Conservation (phyloP, 2,113 vertebrate genomes). For the Cephalopterus ornatus region DNA sequence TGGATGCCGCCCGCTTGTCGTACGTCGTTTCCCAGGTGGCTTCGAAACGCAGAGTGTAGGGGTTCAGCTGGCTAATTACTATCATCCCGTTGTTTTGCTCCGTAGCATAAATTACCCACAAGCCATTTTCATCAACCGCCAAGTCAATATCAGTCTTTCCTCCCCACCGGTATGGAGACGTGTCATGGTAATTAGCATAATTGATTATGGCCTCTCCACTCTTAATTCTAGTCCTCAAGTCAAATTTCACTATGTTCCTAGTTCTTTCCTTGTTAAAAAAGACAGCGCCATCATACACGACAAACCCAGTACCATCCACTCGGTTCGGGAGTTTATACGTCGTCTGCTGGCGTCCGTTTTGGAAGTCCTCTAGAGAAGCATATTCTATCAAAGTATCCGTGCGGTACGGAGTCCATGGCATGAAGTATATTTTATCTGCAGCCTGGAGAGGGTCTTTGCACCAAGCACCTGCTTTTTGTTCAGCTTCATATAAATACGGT, state of each 20-base stretch:
- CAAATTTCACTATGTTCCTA: slow-evolving; percentile 98
- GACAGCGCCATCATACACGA: slow-evolving; percentile 96
- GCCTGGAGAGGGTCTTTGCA: slow-evolving; percentile 99
- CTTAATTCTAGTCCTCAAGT: slow-evolving; percentile 98
- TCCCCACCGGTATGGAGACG: slow-evolving; percentile 97
- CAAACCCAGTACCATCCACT: slow-evolving; percentile 97
- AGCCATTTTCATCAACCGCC: slow-evolving; percentile 95
- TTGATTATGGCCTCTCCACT: slow-evolving; percentile 99
- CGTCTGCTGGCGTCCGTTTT: slow-evolving; percentile 90
- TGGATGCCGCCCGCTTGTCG: slow-evolving; percentile 96
- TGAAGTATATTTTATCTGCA: slow-evolving; percentile 99
- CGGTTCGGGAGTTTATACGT: slow-evolving; percentile 97
- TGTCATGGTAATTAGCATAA: slow-evolving; percentile 98
- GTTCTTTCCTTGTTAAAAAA: slow-evolving; percentile 99
- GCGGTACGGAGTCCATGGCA: slow-evolving; percentile 98
- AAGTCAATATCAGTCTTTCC: slow-evolving; percentile 98
- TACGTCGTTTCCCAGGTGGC: slow-evolving; percentile 96
- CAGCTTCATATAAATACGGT: slow-evolving; percentile 95
- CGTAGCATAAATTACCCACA: slow-evolving; percentile 98
- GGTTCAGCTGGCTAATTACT: slow-evolving; percentile 96
- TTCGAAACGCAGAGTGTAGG: slow-evolving; percentile 96
- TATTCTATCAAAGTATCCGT: slow-evolving; percentile 98
- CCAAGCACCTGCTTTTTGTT: slow-evolving; percentile 99
- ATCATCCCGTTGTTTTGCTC: slow-evolving; percentile 99
- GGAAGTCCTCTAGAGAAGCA: slow-evolving; percentile 94